Evolutionary conservation across 2,888 invertebrate species (phyloP), one percentile per base, ranked within the genome.

Genomic region (Amphipoea oculea): DNA sequence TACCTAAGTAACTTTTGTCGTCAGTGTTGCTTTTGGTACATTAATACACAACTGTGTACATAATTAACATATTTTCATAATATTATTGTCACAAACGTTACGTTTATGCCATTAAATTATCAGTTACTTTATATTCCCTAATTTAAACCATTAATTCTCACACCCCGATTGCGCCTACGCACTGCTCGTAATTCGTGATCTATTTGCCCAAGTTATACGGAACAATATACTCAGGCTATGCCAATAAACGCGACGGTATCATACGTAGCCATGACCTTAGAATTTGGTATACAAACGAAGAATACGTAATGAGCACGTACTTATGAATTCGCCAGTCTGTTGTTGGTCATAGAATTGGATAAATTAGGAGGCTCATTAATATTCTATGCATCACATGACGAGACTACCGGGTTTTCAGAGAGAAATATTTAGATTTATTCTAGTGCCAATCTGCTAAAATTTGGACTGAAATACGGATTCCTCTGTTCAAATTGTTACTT

Each of bases 261-360:
- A 68, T 67, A 66, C 40, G 74, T 57, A 54, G 45, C 76, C 75
- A 69, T 88, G 86, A 86, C 86, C 86, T 87, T 87, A 88, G 62
- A 78, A 73, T 83, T 87, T 73, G 68, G 82, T 78, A 73, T 74
- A 65, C 71, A 63, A 73, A 81, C 57, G 67, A 68, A 65, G 79
- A 86, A 86, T 87, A 81, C 51, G 20, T 76, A 86, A 87, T 86
- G 75, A 76, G 74, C 36, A 73, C 42, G 57, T 74, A 70, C 62
- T 63, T 42, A n/a, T 42, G 60, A 73, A 79, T 78, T 84, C 65
- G 57, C 42, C 23, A 29, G 67, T 75, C 45, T 60, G 54, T 78
- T 63, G 69, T 86, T 87, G 60, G 78, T 74, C 72, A 78, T 67
- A 66, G 74, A 75, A 73, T 73, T 69, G 60, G 20, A 74, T 70